Conservation (phyloP, 2,888 invertebrate species). For the Kuschelorhynchus macadamiae region DNA sequence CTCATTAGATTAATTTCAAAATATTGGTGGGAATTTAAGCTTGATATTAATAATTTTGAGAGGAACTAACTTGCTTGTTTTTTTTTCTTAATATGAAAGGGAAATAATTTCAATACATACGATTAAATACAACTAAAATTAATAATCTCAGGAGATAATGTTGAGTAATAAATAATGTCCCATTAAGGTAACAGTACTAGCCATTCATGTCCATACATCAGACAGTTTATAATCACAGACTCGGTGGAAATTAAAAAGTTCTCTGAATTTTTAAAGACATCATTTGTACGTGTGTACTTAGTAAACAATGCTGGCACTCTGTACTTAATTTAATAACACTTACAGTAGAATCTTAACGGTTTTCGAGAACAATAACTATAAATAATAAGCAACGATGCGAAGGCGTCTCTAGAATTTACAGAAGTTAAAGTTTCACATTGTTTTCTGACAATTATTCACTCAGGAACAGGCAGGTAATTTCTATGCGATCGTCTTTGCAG, state of each 20-base stretch:
- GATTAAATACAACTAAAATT: too few relatives aligned
- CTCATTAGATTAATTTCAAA: too few relatives aligned
- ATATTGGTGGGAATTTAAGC: too few relatives aligned
- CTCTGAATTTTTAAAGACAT: background rate
- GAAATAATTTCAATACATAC: too few relatives aligned
- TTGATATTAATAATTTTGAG: too few relatives aligned
- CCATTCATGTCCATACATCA: too few relatives aligned
- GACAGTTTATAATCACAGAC: too few relatives aligned
- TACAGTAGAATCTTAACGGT: conserved; percentile 35
- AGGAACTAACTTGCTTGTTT: too few relatives aligned
- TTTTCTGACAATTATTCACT: conserved; percentile 23
- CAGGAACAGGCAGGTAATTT: conserved; percentile 11
- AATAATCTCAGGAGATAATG: too few relatives aligned
- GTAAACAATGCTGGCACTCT: conserved; percentile 25
- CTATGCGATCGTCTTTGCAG: background rate
- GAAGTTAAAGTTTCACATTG: conserved; percentile 30
- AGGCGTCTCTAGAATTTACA: conserved; percentile 26
- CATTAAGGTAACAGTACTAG: too few relatives aligned
- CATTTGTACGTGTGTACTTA: conserved; percentile 12
- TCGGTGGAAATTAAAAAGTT: background rate
- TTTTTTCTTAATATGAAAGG: too few relatives aligned
- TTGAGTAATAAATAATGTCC: too few relatives aligned
- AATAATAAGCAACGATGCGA: conserved; percentile 25
- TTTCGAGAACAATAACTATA: conserved; percentile 36
- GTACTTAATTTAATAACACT: conserved; percentile 32